Conservation (phyloP, 2,113 vertebrate species). For the Dermatemys mawii region DNA sequence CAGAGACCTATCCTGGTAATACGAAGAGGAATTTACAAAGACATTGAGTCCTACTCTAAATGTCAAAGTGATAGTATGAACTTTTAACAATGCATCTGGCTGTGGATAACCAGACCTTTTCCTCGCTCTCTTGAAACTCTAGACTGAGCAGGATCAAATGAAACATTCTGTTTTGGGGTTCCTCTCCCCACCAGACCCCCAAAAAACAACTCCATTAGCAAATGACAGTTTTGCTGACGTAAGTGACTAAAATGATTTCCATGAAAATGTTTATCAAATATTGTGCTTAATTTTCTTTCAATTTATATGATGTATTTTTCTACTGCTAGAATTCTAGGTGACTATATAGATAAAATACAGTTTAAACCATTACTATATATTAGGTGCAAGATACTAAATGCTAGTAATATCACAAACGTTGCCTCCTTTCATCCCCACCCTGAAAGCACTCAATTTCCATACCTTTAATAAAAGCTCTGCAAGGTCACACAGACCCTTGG, state of each 20-base stretch:
- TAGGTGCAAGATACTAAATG: not conserved
- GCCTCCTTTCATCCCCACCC: not conserved
- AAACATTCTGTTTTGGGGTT: conserved; percentile 59
- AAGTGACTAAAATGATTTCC: conserved; percentile 7
- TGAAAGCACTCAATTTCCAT: not conserved
- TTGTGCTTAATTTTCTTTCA: not conserved
- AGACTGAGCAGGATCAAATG: conserved; percentile 59
- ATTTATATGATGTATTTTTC: not conserved
- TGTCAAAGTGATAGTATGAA: conserved; percentile 84
- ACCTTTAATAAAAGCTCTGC: not conserved
- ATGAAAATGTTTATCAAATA: conserved; percentile 41
- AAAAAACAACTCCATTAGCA: conserved; percentile 40
- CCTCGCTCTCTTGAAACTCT: conserved; percentile 75
- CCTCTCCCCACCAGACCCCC: conserved; percentile 22
- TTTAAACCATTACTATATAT: not conserved
- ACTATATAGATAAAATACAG: not conserved
- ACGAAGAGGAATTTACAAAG: conserved; percentile 84
- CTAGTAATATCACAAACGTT: not conserved
- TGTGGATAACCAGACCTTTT: conserved; percentile 75
- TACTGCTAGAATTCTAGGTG: not conserved
- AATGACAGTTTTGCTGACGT: conserved; percentile 62
- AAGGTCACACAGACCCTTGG: not conserved
- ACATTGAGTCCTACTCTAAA: conserved; percentile 79
- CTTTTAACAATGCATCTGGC: conserved; percentile 80
- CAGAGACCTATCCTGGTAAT: conserved; percentile 77